phyloP scores from a whole-genome alignment of 2,888 invertebrate species.

The Drosophila robusta region DNA sequence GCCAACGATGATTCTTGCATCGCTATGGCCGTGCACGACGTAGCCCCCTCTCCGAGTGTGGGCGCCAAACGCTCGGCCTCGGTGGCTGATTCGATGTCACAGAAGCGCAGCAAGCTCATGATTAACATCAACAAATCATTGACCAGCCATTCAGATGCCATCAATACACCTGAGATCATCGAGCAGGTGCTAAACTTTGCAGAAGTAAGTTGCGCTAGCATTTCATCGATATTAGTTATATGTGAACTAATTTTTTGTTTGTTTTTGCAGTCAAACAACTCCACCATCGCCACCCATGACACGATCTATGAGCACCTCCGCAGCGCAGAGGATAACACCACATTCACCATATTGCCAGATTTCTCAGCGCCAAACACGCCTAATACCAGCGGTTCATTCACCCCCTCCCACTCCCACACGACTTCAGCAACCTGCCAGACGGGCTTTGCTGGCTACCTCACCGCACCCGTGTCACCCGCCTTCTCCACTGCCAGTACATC shows the following conservation, averaged over 20 bases:
- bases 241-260: slow-evolving; percentile 25
- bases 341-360: slow-evolving; percentile 37
- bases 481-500: slow-evolving; percentile 65
- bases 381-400: slow-evolving; percentile 63
- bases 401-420: slow-evolving; percentile 34
- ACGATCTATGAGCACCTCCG: slow-evolving; percentile 45
- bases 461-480: slow-evolving; percentile 74
- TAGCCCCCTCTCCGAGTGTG: slow-evolving; percentile 5
- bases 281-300: slow-evolving; percentile 28
- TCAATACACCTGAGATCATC: slow-evolving; percentile 65
- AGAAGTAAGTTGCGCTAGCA: slow-evolving; percentile 34
- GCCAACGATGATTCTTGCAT: slow-evolving; percentile 19
- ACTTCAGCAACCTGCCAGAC: slow-evolving; percentile 57
- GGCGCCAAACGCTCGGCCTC: slow-evolving; percentile 62
- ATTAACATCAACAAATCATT: slow-evolving; percentile 49
- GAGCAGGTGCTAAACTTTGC: slow-evolving; percentile 42
- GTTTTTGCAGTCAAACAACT: slow-evolving; percentile 25
- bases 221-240: no score
- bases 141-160: slow-evolving; percentile 13
- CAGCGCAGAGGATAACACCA: slow-evolving; percentile 49
- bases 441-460: slow-evolving; percentile 53
- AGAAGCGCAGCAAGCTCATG: slow-evolving; percentile 63
- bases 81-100: slow-evolving; percentile 46
- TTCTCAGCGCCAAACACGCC: slow-evolving; percentile 74
- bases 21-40: slow-evolving; percentile 23